Evolutionary conservation across 1,140 invertebrate species (phyloP).

Genomic region (Argopecten irradians): DNA sequence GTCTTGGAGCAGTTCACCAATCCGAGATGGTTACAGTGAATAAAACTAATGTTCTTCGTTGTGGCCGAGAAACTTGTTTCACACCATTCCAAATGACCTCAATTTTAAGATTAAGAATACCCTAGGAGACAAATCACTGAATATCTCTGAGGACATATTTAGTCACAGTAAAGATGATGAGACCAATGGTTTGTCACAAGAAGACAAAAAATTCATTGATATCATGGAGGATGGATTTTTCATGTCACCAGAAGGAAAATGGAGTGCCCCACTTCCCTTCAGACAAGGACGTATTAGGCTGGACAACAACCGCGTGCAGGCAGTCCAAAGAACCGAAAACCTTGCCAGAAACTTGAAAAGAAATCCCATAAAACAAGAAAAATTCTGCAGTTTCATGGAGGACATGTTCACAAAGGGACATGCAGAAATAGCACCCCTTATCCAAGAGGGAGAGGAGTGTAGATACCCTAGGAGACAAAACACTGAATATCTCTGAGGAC

Average conservation of each 20-base stretch:
- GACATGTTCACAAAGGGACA: too few species aligned
- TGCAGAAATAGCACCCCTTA: too few species aligned
- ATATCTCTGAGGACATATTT: not conserved
- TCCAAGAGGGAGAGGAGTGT: too few species aligned
- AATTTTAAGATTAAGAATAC: not conserved
- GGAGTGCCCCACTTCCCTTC: conserved; percentile 42
- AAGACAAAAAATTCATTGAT: conserved; percentile 43
- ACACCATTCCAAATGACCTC: conserved; percentile 12
- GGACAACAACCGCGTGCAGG: not conserved
- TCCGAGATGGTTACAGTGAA: not conserved
- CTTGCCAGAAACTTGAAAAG: too few species aligned
- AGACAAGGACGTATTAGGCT: not conserved
- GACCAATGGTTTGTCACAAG: not conserved
- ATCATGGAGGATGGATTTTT: conserved; percentile 38
- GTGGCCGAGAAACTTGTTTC: not conserved
- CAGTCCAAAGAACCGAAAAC: not conserved
- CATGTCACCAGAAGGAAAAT: not conserved
- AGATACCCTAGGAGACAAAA: too few species aligned
- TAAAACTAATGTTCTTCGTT: too few species aligned
- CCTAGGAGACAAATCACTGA: not conserved
- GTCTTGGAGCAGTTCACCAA: conserved; percentile 13
- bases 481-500: too few species aligned
- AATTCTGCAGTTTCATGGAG: too few species aligned
- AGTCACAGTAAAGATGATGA: conserved; percentile 35
- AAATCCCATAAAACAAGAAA: too few species aligned